phyloP scores from a whole-genome alignment of 1,140 invertebrate species.

The Drosophila ercepeae region DNA sequence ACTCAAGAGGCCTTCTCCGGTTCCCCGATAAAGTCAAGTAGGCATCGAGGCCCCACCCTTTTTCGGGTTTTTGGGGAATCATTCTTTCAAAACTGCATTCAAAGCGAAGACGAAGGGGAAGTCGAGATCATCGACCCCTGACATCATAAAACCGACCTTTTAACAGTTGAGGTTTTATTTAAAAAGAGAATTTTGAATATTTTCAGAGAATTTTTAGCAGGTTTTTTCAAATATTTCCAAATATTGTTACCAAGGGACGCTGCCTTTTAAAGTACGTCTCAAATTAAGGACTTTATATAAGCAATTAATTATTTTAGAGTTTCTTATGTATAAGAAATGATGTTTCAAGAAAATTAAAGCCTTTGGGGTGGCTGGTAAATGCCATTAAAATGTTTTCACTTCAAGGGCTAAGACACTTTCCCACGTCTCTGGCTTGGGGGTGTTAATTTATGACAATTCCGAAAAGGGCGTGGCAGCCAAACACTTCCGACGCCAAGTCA shows the following conservation, averaged over 20 bases:
- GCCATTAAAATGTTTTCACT: constrained; percentile 1
- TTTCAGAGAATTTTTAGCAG: not conserved
- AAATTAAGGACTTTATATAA: no score
- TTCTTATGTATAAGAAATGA: not conserved
- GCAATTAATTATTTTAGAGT: not conserved
- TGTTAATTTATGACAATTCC: constrained; percentile 71
- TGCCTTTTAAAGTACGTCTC: not conserved
- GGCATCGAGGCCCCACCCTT: constrained; percentile 10
- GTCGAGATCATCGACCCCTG: constrained; percentile 13
- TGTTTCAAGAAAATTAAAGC: not conserved
- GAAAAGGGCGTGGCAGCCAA: constrained; percentile 62
- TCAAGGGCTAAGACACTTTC: constrained; percentile 29
- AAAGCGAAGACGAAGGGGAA: not conserved
- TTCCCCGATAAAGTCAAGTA: constrained; percentile 25
- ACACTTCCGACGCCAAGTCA: constrained; percentile 39
- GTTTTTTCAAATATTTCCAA: no score
- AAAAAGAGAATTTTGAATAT: not conserved
- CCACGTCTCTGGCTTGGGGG: constrained; percentile 14
- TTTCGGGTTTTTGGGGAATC: not conserved
- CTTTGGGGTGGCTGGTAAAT: constrained; percentile 10
- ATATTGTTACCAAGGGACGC: no score
- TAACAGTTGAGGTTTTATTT: not conserved
- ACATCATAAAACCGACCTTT: constrained; percentile 3
- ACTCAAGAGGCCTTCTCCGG: constrained; percentile 20
- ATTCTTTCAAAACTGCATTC: constrained; percentile 26